A percentile compares a stretch with the other conserved stretches of the same genome.
Conservation (phyloP, 2,797 vertebrate genomes). For the Sebastes itinus region DNA sequence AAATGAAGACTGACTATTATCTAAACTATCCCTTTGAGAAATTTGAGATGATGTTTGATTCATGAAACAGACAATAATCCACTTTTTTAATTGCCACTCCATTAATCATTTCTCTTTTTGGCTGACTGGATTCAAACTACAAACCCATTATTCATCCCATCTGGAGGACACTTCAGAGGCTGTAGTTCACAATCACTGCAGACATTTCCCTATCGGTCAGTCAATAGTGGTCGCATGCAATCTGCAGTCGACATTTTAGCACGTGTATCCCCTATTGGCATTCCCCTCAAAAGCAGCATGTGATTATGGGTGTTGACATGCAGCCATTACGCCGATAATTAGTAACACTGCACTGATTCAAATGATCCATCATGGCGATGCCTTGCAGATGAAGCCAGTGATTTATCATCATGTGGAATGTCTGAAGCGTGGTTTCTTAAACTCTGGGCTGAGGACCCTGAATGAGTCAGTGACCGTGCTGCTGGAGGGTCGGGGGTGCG, state of each 20-base stretch:
- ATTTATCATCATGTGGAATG: conserved; percentile 66
- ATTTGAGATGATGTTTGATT: not conserved
- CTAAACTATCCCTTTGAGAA: not conserved
- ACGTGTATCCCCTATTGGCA: conserved; percentile 68
- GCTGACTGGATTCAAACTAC: conserved; percentile 37
- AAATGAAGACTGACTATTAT: not conserved
- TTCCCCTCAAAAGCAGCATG: conserved; percentile 64
- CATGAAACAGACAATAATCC: not conserved
- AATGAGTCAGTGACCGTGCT: not conserved
- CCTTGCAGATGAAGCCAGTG: conserved; percentile 43
- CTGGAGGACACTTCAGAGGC: conserved; percentile 33
- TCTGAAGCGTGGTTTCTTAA: not conserved
- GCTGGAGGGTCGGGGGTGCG: not conserved
- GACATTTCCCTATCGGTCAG: conserved; percentile 57
- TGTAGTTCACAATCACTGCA: conserved; percentile 55
- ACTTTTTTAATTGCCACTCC: conserved; percentile 1
- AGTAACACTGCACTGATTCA: conserved; percentile 60
- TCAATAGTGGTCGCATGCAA: conserved; percentile 77
- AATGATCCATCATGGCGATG: conserved; percentile 72
- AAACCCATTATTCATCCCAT: conserved; percentile 59
- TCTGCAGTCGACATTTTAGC: conserved; percentile 49
- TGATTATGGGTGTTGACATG: conserved; percentile 69
- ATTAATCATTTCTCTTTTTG: no score
- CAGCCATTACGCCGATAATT: conserved; percentile 56
- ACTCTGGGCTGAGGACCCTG: not conserved